Evolutionary conservation across 1,140 invertebrate genomes (phyloP), one percentile per base, ranked within the genome.

Genomic region (Halesus radiatus): DNA sequence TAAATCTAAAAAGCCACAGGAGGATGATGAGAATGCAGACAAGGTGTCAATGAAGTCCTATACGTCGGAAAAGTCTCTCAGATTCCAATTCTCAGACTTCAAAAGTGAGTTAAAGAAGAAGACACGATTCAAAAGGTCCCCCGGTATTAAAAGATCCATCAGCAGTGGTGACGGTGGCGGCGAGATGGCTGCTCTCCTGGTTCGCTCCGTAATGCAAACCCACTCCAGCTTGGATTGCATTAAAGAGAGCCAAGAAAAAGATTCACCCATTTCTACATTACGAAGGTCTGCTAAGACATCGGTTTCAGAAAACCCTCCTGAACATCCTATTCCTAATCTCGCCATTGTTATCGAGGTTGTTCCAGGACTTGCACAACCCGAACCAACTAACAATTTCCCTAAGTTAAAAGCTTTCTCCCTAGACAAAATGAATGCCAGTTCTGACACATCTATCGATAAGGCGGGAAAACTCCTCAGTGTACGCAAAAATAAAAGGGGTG

Each of bases 121-220:
- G 3, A 88, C 86, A 78, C 92, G 90, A 81, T 74, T 74, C 37
- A 79, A 79, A 62, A 89, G 88, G 62, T 86, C 88, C 3, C 86
- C 88, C 3, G 89, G 87, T 37, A 90, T 92, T 75, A 88, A 89
- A n/a, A 92, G 92, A 83, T 87, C 87, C 8, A 85, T 87, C 64
- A 91, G 89, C 76, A 90, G 92, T 89, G 29, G 13, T 26, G 72
- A 91, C 0, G 91, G 93, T 84, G 90, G 92, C 3, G 91, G 90
- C 76, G 87, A 89, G 2, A 93, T 94, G 89, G 92, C 92, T 2
- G 91, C 92, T 10, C 88, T 93, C 74, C 85, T 94, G 22, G 93
- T 93, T 1, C 88, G 91, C 79, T 93, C 92, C 6, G 89, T 94
- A 1, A 90, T 92, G 78, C 89, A 90, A 60, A 90, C 88, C 6